Evolutionary conservation across 2,113 vertebrate genomes (phyloP).

Genomic region (Odocoileus hemionus): DNA sequence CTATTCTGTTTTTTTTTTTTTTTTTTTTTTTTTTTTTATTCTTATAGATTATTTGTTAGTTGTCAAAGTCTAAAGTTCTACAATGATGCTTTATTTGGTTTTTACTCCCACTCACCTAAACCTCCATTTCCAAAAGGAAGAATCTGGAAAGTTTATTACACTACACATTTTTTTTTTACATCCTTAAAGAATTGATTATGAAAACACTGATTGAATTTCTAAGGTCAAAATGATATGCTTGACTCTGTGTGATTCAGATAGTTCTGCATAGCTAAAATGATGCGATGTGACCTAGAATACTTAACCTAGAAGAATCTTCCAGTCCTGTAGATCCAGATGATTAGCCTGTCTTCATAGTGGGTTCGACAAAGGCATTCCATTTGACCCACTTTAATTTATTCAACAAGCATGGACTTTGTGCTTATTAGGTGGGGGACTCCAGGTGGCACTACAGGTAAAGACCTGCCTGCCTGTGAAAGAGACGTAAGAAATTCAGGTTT

Average conservation of each 20-base stretch:
- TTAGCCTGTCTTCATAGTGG: background rate
- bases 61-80: background rate
- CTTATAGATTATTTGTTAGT: background rate
- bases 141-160: background rate
- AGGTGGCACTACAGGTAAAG: background rate
- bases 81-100: background rate
- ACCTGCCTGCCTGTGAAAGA: background rate
- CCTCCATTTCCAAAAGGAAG: background rate
- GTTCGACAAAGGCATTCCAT: background rate
- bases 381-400: background rate
- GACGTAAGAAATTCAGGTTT: background rate
- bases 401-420: background rate
- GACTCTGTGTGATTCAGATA: background rate
- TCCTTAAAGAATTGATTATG: background rate
- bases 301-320: background rate
- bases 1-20: background rate
- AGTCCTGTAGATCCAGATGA: background rate
- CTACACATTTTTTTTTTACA: background rate
- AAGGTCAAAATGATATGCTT: background rate
- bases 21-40: background rate
- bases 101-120: background rate
- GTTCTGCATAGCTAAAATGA: background rate
- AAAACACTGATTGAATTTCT: background rate
- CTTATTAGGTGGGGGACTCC: background rate
- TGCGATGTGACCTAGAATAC: background rate